A percentile compares a stretch with the other conserved stretches of the same genome.
phyloP scores from a whole-genome alignment of 2,888 invertebrate genomes.

The Cyaniris semiargus region DNA sequence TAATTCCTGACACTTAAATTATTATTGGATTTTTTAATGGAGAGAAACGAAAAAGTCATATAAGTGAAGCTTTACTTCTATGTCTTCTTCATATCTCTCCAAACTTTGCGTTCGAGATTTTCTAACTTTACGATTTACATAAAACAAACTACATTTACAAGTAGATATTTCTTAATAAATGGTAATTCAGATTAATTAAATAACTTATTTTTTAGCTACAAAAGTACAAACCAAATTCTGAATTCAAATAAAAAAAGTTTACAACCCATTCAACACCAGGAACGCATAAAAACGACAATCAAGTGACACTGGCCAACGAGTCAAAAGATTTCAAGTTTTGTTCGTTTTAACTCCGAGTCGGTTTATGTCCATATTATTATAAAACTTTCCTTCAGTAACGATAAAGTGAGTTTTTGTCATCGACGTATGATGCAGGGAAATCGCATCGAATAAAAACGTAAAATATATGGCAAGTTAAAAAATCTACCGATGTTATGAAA shows the following conservation, averaged over 20 bases:
- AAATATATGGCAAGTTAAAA: background rate
- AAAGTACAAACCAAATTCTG: background rate
- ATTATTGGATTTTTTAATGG: no score
- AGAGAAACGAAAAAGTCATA: no score
- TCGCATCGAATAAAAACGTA: background rate
- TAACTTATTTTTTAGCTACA: background rate
- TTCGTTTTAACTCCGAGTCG: conserved; percentile 59
- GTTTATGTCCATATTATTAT: conserved; percentile 63
- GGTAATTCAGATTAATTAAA: background rate
- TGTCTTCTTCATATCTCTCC: no score
- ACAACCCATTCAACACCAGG: background rate
- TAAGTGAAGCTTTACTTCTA: no score
- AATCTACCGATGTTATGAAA: no score
- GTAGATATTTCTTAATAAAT: no score
- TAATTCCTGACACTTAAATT: no score
- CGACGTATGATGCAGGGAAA: conserved; percentile 35
- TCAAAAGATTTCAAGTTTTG: conserved; percentile 57
- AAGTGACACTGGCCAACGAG: conserved; percentile 42
- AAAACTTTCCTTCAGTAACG: conserved; percentile 55
- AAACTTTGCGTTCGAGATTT: no score
- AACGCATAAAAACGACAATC: conserved; percentile 35
- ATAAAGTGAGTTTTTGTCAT: conserved; percentile 5
- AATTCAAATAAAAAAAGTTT: conserved; percentile 18
- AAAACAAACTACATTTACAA: no score
- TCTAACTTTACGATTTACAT: no score